Evolutionary conservation across 2,888 invertebrate species (phyloP).

Genomic region (Quadroppia sp.): DNA sequence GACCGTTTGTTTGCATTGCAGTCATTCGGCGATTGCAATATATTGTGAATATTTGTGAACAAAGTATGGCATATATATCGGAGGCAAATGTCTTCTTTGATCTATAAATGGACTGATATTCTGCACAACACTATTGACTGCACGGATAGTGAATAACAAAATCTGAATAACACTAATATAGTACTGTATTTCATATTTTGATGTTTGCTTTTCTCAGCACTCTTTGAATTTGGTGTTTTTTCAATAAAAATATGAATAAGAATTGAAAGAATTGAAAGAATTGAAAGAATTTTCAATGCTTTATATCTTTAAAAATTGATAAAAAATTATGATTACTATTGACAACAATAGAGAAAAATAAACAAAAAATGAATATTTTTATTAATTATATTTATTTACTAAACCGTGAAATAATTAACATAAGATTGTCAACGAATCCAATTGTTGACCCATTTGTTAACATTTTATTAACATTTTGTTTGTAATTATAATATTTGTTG

Average conservation of each 20-base stretch:
- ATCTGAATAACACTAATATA: slow-evolving; percentile 28
- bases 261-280: neutral
- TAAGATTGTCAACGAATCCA: neutral
- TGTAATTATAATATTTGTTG: too few species aligned
- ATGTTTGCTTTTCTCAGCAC: slow-evolving; percentile 34
- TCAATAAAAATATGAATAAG: neutral
- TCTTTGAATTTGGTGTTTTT: neutral
- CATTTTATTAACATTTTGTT: neutral
- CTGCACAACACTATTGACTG: neutral
- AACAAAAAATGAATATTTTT: slow-evolving; percentile 1
- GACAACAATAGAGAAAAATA: slow-evolving; percentile 1
- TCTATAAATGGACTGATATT: slow-evolving; percentile 17
- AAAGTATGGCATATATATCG: neutral
- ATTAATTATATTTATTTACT: slow-evolving; percentile 11
- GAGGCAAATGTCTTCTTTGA: slow-evolving; percentile 21
- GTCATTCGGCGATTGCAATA: too few species aligned
- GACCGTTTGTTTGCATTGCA: slow-evolving; percentile 34
- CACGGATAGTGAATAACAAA: slow-evolving; percentile 15
- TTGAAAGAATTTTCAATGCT: neutral
- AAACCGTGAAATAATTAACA: neutral
- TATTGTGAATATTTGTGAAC: too few species aligned
- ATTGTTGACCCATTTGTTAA: neutral
- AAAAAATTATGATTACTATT: neutral
- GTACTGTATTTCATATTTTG: slow-evolving; percentile 7
- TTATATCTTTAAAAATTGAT: neutral